Conservation (phyloP, 2,797 vertebrate species). For the Varecia variegata region DNA sequence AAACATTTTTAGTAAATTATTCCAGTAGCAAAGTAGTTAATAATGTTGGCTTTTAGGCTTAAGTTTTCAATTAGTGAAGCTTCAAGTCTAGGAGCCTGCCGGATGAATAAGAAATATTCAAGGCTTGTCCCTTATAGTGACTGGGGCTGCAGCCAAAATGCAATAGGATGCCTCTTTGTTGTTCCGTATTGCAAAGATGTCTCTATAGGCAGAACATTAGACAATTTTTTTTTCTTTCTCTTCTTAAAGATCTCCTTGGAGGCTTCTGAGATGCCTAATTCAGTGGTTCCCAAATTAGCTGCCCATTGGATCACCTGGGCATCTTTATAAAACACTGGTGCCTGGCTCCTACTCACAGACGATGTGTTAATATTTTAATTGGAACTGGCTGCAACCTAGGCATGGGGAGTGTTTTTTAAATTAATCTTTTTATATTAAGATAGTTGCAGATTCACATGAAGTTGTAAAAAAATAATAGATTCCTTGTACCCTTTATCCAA, state of each 20-base stretch:
- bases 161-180: neutral
- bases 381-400: neutral
- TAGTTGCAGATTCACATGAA: neutral
- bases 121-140: neutral
- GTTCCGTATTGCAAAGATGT: neutral
- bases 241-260: neutral
- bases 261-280: neutral
- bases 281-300: neutral
- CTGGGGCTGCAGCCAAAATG: neutral
- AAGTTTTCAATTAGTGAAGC: conserved; percentile 15
- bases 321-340: neutral
- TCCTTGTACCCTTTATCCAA: neutral
- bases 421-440: neutral
- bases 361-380: neutral
- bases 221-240: neutral
- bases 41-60: neutral
- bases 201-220: neutral
- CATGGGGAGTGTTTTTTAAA: neutral
- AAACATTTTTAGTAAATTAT: neutral
- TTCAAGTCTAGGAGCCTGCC: neutral
- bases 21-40: conserved; percentile 28
- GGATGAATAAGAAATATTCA: neutral
- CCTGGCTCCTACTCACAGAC: neutral
- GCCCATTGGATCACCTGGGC: neutral
- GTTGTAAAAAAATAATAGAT: neutral